Conservation (phyloP, 2,113 vertebrate species). For the Eudyptes chrysolophus region DNA sequence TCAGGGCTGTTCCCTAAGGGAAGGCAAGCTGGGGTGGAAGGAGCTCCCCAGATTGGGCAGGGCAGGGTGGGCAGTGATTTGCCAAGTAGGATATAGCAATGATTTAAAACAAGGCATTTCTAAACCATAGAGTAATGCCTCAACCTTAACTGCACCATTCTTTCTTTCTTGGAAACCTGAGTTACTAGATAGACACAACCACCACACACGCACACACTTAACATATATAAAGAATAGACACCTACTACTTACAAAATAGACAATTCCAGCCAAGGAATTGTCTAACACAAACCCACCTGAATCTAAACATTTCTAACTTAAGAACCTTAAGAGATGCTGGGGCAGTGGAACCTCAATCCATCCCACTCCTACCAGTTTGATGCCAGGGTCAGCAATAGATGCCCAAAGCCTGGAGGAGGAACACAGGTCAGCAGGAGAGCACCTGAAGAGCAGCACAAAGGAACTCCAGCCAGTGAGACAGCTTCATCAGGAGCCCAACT, state of each 20-base stretch:
- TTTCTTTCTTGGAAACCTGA: neutral
- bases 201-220: neutral
- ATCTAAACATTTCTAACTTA: neutral
- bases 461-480: no score
- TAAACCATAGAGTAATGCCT: neutral
- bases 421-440: no score
- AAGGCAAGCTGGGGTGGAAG: neutral
- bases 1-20: neutral
- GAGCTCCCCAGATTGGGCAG: neutral
- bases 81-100: neutral
- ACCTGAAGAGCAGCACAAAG: no score
- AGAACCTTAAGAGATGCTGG: neutral
- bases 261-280: neutral
- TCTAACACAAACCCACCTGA: neutral
- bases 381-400: no score
- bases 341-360: no score
- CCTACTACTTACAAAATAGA: neutral
- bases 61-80: neutral
- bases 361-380: no score
- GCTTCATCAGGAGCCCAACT: no score
- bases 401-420: no score
- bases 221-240: neutral
- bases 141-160: neutral
- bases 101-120: neutral
- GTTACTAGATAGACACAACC: neutral